Evolutionary conservation across 2,888 invertebrate species (phyloP), one percentile per base, ranked within the genome.

Genomic region (Troides aeacus): DNA sequence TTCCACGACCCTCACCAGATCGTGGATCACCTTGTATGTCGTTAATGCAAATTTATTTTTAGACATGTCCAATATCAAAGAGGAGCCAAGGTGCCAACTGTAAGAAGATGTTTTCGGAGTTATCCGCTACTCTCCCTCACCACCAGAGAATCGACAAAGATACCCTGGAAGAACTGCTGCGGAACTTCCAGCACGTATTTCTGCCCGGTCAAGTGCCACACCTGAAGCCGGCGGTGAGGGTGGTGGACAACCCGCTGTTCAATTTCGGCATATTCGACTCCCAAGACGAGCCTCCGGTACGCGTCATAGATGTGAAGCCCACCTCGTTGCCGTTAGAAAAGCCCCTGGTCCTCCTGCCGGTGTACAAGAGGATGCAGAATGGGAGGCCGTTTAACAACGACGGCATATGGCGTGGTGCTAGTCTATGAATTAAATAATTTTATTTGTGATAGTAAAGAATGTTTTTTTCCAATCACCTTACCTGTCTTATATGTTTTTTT

Each of bases 11-110:
- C 1, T 42, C 8, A 42, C 12, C 7, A 42, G 42, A 42, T 12
- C 42, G 42, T 42, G 2, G 8, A 42, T 42, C 46, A 46, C 46
- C 46, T 46, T 46, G 46, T 46, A 46, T 15, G 46, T 46, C 2
- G 46, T 46, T 15, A 46, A 46, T 17, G 12, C 10, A 46, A 46
- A 46, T 46, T 46, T 15, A 46, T 46, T 84, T 82, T 17, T 87
- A 91, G 91, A 88, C 87, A 0, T 90, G 89, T 46, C 90, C 91
- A 1, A 36, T 77, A 1, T 79, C 86, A 4, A 86, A 82, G 69
- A 77, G 88, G 8, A 82, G 77, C 62, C 73, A 75, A 57, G 79
- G 83, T 1, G 70, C 70, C 0, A 79, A 86, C 72, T 92, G 91
- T 77, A 74, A 73, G 39, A 78, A 78, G 63, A 74, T 89, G 39